phyloP scores from a whole-genome alignment of 2,797 vertebrate species.

The Xenopus petersii region DNA sequence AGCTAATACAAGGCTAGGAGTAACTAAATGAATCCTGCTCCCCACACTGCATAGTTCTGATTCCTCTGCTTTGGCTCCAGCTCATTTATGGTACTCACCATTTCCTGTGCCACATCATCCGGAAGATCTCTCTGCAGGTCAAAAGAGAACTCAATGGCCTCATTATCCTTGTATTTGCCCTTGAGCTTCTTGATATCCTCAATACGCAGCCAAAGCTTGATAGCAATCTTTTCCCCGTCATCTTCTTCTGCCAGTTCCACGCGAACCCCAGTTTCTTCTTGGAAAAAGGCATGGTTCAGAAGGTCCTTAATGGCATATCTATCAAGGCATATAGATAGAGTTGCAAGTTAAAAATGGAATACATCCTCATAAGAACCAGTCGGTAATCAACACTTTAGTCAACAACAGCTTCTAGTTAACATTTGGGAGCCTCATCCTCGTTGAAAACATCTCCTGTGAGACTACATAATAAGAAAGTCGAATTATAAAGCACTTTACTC shows the following conservation, averaged over 20 bases:
- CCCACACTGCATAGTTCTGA: no score
- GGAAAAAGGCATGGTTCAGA: conserved; percentile 97
- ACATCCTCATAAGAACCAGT: no score
- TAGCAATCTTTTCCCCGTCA: conserved; percentile 96
- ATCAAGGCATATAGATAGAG: conserved; percentile 1
- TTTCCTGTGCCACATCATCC: conserved; percentile 98
- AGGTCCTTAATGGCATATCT: conserved; percentile 97
- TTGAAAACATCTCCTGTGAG: no score
- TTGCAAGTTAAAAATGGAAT: not conserved
- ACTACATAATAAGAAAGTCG: no score
- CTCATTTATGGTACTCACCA: conserved; percentile 72
- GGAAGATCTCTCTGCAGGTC: conserved; percentile 93
- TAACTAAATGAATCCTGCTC: no score
- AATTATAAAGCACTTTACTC: no score
- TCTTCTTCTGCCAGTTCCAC: conserved; percentile 97
- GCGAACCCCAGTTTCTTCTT: conserved; percentile 95
- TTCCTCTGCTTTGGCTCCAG: no score
- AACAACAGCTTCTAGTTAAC: no score
- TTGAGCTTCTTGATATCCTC: conserved; percentile 97
- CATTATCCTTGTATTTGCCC: conserved; percentile 98
- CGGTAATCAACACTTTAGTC: no score
- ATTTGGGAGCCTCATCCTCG: no score
- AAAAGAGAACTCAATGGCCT: conserved; percentile 98
- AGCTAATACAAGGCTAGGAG: no score
- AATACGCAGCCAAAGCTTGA: conserved; percentile 96